Percentiles rank a stretch among this genome's conserved stretches.
These are phyloP conservation scores for Beroe ovata DNA, from an alignment of 37 sponge, comb jelly and placozoan species.

Conservation along the genomic window DNA sequence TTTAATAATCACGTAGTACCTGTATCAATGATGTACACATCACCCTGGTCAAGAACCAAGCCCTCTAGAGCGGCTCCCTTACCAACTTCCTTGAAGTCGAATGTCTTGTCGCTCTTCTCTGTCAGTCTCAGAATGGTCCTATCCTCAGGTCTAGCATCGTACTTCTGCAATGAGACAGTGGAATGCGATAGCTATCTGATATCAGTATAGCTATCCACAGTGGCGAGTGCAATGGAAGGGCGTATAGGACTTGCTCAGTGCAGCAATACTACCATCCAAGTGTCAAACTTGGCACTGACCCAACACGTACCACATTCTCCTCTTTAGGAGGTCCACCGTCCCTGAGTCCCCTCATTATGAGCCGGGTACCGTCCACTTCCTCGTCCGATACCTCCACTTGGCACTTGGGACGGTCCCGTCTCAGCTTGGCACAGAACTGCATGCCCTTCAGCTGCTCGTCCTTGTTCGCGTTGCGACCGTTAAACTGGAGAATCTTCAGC, in stretches of 20 bases:
- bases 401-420: conserved; percentile 68
- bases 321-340: conserved; percentile 66
- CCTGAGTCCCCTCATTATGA: conserved; percentile 41
- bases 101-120: conserved; percentile 53
- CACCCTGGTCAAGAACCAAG: conserved; percentile 48
- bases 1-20: too few relatives aligned
- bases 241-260: too few relatives aligned
- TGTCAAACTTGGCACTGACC: too few relatives aligned
- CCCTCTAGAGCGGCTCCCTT: conserved; percentile 47
- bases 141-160: conserved; percentile 56
- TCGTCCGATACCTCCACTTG: conserved; percentile 56
- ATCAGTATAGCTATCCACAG: too few relatives aligned
- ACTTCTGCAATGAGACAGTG: conserved; percentile 8
- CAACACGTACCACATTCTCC: conserved; percentile 50
- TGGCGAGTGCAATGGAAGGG: not conserved
- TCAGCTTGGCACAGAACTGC: conserved; percentile 81
- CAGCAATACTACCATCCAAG: too few relatives aligned
- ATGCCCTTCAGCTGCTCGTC: conserved; percentile 95
- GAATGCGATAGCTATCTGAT: too few relatives aligned
- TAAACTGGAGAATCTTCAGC: conserved; percentile 82
- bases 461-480: conserved; percentile 92
- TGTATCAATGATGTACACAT: conserved; percentile 60
- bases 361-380: conserved; percentile 40
- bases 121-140: conserved; percentile 30
- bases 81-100: conserved; percentile 41